These are phyloP conservation scores for Philantomba maxwellii DNA, from an alignment of 2,113 vertebrate species.

Conservation along the genomic window DNA sequence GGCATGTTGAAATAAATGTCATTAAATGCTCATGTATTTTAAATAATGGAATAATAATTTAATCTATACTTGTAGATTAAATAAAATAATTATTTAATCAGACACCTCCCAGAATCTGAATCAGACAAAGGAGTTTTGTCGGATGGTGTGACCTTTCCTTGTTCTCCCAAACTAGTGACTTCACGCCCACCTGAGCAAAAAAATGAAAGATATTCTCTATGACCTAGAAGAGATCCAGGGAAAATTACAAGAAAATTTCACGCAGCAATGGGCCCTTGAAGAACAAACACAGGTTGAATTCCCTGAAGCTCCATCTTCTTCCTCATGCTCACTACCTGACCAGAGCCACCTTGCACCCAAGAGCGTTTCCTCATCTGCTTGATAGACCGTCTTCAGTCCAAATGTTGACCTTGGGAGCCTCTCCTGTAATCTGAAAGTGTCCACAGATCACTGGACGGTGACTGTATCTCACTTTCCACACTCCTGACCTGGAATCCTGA, in stretches of 20 bases:
- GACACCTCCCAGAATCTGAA: not conserved
- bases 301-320: not conserved
- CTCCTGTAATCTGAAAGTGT: constrained; percentile 48
- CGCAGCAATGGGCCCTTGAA: not conserved
- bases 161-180: not conserved
- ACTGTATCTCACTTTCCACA: constrained; percentile 23
- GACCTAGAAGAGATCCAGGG: constrained; percentile 68
- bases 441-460: constrained; percentile 60
- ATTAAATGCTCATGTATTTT: not conserved
- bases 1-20: not conserved
- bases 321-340: not conserved
- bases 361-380: not conserved
- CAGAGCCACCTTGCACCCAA: not conserved
- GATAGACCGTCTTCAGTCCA: constrained; percentile 62
- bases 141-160: not conserved
- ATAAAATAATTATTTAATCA: not conserved
- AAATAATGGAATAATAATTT: not conserved
- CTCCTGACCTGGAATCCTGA: not conserved
- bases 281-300: constrained; percentile 47
- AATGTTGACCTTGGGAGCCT: constrained; percentile 70
- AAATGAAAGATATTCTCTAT: constrained; percentile 48
- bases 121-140: not conserved
- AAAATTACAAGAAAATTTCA: constrained; percentile 50
- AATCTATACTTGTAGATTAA: not conserved
- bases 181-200: not conserved